These are phyloP conservation scores for Cryptops parisi DNA, from an alignment of 2,888 invertebrate genomes.

Conservation along the genomic window DNA sequence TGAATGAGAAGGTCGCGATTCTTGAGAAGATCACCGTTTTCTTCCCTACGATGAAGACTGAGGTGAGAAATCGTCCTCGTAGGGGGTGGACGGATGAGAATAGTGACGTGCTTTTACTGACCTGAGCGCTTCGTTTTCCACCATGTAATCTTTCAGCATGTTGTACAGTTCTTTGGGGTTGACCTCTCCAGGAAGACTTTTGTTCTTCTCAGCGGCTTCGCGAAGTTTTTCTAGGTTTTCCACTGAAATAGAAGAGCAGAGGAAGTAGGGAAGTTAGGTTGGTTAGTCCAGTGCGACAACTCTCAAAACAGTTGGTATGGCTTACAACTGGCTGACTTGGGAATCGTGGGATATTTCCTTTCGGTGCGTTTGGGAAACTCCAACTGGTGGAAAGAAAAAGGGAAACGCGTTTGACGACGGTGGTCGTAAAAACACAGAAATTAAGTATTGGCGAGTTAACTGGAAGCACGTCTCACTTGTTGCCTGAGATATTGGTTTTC, in stretches of 20 bases:
- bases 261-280: too few species aligned
- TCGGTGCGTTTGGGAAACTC: constrained; percentile 7
- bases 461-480: too few species aligned
- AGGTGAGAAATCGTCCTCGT: too few species aligned
- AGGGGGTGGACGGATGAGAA: too few species aligned
- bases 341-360: constrained; percentile 2
- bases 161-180: constrained; percentile 57
- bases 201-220: constrained; percentile 17
- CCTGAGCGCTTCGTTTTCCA: constrained; percentile 35
- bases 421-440: too few species aligned
- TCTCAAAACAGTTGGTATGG: not conserved
- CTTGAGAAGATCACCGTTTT: constrained; percentile 71
- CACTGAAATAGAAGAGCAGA: constrained; percentile 13
- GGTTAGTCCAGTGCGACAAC: too few species aligned
- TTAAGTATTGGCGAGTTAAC: too few species aligned
- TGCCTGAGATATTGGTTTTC: constrained; percentile 78
- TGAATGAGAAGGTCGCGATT: constrained; percentile 59
- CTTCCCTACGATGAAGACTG: constrained; percentile 56
- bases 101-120: too few species aligned
- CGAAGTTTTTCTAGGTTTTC: constrained; percentile 16
- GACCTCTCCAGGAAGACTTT: constrained; percentile 16
- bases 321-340: constrained; percentile 11
- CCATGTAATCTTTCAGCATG: constrained; percentile 67
- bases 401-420: too few species aligned
- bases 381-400: not conserved